Base-by-base conservation (phyloP, 2,888 invertebrate genomes). In the Argyresthia albistria region DNA sequence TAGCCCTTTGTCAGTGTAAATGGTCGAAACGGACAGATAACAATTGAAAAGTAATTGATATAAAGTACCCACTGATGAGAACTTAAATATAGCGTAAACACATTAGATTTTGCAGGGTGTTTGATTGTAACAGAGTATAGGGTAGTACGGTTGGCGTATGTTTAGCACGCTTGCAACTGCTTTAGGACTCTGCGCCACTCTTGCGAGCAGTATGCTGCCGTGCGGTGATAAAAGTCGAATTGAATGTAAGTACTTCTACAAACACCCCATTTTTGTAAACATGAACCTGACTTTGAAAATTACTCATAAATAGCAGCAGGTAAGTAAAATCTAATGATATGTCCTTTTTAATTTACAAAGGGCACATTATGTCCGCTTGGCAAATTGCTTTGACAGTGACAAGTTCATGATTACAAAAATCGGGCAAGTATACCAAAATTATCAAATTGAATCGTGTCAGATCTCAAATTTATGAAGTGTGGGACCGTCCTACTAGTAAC, bases 401-500 rank as follows among this genome's bases (percentile, higher is more conserved):
- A 47, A 47, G 16, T 8, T 9, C 39, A n/a, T 39, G 39, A 39
- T 11, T 39, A 39, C 8, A 39, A 3, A 25, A 25, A 8, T 1
- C 39, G 39, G 8, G 25, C 50, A 43, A 48, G 12, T 45, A 77
- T n/a, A 70, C 71, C 73, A 77, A 78, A 76, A 73, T 70, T 59
- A 71, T 69, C 70, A 59, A 71, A 25, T 68, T 69, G 60, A 66
- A 65, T 67, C 67, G 62, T 65, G 72, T 73, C 73, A 80, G 84
- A 86, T 87, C 84, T 87, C 84, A 84, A 71, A 66, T 67, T 53
- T 70, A 73, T 73, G 71, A 80, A 73, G 80, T 80, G 80, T 80
- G 84, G 86, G 86, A 84, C 86, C 86, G 86, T 86, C 86, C 86
- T 84, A 72, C 72, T 82, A 76, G 82, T 75, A 69, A 76, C 72